Conservation (phyloP, 2,113 vertebrate genomes). For the Lasiurus borealis region DNA sequence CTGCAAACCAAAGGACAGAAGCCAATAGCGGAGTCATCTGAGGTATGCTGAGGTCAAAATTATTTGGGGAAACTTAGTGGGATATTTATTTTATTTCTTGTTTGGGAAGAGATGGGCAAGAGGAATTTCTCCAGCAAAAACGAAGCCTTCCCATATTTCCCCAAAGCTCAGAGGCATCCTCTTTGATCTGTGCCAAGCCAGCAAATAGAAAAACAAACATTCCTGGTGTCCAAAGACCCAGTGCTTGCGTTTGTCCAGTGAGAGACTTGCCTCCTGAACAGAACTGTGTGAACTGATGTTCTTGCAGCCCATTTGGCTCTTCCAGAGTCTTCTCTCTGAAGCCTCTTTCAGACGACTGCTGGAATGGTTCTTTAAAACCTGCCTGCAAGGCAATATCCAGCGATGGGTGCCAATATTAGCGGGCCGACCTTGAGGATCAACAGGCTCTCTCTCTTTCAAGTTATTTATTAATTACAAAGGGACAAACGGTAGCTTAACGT, state of each 20-base stretch:
- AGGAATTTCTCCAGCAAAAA: slow-evolving; percentile 68
- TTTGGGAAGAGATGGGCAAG: slow-evolving; percentile 37
- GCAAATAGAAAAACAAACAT: slow-evolving; percentile 25
- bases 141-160: slow-evolving; percentile 40
- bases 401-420: background rate
- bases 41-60: background rate
- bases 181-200: background rate
- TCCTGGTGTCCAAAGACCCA: background rate
- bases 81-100: slow-evolving; percentile 59
- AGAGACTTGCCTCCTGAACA: background rate
- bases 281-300: background rate
- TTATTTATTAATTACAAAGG: slow-evolving; percentile 42
- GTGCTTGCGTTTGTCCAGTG: background rate
- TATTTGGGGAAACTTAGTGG: slow-evolving; percentile 42
- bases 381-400: background rate
- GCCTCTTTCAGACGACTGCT: background rate
- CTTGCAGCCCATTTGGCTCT: background rate
- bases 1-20: slow-evolving; percentile 23
- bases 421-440: slow-evolving; percentile 48
- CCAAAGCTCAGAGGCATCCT: slow-evolving; percentile 32
- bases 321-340: slow-evolving; percentile 9
- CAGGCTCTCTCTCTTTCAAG: background rate
- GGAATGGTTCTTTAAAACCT: slow-evolving; percentile 6
- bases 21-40: no score
- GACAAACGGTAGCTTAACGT: background rate